A percentile compares a stretch with the other conserved stretches of the same genome.
Conservation (phyloP, 2,888 invertebrate species). For the Eumerus sabulonum region DNA sequence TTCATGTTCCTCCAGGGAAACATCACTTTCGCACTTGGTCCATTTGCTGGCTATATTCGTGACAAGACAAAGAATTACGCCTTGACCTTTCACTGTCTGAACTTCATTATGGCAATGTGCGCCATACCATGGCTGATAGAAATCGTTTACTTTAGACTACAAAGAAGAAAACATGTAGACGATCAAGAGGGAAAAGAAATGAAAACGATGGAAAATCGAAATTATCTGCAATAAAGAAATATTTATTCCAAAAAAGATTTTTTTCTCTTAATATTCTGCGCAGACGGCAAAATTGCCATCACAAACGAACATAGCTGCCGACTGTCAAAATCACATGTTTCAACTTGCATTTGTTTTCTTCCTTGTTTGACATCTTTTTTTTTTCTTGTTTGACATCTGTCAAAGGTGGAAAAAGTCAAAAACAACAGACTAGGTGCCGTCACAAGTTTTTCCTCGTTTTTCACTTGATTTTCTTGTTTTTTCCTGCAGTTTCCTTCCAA, state of each 20-base stretch:
- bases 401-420: constrained; percentile 40
- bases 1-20: constrained; percentile 86
- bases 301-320: too few species aligned
- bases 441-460: constrained; percentile 37
- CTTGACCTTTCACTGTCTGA: constrained; percentile 84
- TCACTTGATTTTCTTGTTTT: constrained; percentile 37
- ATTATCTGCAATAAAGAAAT: constrained; percentile 7
- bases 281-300: too few species aligned
- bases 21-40: constrained; percentile 84
- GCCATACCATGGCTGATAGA: constrained; percentile 86
- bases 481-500: constrained; percentile 6
- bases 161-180: constrained; percentile 42
- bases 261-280: too few species aligned
- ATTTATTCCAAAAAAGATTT: neutral
- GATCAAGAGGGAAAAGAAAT: constrained; percentile 3
- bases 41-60: constrained; percentile 83
- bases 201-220: constrained; percentile 10
- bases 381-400: constrained; percentile 8
- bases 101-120: constrained; percentile 83
- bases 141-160: constrained; percentile 75
- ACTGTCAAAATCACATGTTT: constrained; percentile 51
- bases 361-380: constrained; percentile 10
- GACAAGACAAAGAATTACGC: constrained; percentile 83
- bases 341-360: neutral
- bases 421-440: constrained; percentile 50